Evolutionary conservation across 1,140 invertebrate genomes (phyloP), one percentile per base, ranked within the genome.

Genomic region (Yoshiicerus persimilis): DNA sequence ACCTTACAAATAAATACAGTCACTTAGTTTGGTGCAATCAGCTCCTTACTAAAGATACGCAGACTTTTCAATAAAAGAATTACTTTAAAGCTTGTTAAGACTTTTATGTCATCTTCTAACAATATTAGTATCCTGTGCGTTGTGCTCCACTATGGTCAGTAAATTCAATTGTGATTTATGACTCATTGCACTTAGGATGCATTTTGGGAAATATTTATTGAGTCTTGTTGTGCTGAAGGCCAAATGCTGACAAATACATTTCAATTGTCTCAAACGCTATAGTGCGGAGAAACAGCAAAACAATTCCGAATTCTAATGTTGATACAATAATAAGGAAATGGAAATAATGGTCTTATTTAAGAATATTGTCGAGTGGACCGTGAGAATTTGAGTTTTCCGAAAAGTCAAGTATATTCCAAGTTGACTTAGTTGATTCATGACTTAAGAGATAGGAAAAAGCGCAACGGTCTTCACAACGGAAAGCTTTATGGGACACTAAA

Each of bases 131-230:
- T 30, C 20, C 47, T 30, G 3, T 64, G 62, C 41, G n/a, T 6
- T 25, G 10, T 70, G 23, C 23, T 30, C 66, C n/a, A n/a, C n/a
- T 70, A 5, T 32, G 66, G 25, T n/a, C 10, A 70, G 9, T 13
- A 32, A 32, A 70, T 80, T 36, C 75, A 36, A 36, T 36, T 80
- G 75, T 80, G 75, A 80, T 80, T 80, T 80, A 80, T 80, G 75
- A 80, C 75, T 20, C 34, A 80, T 20, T 80, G 75, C 75, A 80
- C 34, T 80, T 80, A 80, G 32, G 32, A 80, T 80, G 75, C 20
- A 36, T 80, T 16, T 36, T 80, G 34, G 75, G 75, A n/a, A 80
- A 80, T 80, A 32, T 80, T 80, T 80, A 80, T 80, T 80, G 75
- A 80, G 75, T 80, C 75, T 80, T 80, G 75, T 36, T 36, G 75